phyloP scores from a whole-genome alignment of 2,113 vertebrate genomes.

The Cichladusa arquata region DNA sequence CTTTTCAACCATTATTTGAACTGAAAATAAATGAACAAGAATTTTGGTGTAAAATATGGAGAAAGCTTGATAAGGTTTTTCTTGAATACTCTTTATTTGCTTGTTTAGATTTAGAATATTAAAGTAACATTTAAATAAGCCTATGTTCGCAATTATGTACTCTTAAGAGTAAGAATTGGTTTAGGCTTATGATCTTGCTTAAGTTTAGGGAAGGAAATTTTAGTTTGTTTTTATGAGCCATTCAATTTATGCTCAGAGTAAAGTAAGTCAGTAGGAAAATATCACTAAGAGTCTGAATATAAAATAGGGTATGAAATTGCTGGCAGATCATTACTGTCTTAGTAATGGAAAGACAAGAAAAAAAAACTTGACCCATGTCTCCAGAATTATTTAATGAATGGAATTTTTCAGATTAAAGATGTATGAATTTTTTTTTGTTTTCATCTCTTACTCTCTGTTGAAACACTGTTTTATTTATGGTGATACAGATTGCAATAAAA shows the following conservation, averaged over 20 bases:
- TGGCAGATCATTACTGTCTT: not conserved
- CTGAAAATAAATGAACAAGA: not conserved
- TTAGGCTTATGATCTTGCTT: not conserved
- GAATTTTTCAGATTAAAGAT: not conserved
- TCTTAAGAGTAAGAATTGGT: not conserved
- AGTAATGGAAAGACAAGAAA: not conserved
- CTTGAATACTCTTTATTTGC: not conserved
- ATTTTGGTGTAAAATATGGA: not conserved
- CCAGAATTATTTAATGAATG: not conserved
- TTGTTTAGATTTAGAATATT: not conserved
- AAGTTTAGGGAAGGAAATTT: not conserved
- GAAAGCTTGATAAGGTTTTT: not conserved
- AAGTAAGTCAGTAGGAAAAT: slow-evolving; percentile 40
- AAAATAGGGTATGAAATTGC: not conserved
- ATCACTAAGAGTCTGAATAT: not conserved
- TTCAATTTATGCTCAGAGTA: slow-evolving; percentile 8
- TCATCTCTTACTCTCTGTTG: not conserved
- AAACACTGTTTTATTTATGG: not conserved
- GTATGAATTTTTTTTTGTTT: not conserved
- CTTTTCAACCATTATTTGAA: not conserved
- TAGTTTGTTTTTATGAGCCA: not conserved
- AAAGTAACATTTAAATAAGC: not conserved
- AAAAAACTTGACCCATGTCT: not conserved
- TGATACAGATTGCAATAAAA: not conserved
- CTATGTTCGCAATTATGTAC: not conserved